These are phyloP conservation scores for Pseudomugil gertrudae DNA, from an alignment of 2,797 vertebrate species.

Conservation along the genomic window DNA sequence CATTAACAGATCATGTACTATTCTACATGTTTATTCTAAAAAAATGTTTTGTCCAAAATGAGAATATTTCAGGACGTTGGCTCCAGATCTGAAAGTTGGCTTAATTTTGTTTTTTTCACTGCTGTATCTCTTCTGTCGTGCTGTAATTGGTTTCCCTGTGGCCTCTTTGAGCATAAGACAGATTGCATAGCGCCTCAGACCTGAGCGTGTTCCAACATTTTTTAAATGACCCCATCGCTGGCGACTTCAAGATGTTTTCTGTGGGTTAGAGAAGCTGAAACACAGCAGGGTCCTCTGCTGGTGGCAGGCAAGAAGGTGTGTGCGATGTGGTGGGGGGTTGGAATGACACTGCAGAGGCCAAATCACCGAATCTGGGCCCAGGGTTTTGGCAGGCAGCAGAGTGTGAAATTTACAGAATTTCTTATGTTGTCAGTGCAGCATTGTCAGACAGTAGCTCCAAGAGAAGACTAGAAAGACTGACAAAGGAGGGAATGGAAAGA, in stretches of 20 bases:
- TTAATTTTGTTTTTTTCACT: conserved; percentile 14
- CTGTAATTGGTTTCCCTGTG: conserved; percentile 55
- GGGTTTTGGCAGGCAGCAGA: conserved; percentile 86
- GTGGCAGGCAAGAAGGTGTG: conserved; percentile 46
- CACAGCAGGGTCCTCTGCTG: conserved; percentile 62
- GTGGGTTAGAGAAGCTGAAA: conserved; percentile 60
- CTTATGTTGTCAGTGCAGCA: conserved; percentile 83
- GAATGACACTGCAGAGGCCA: conserved; percentile 83
- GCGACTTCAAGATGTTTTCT: conserved; percentile 74
- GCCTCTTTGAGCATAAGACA: conserved; percentile 48
- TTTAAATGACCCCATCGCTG: conserved; percentile 86
- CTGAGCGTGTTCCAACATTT: conserved; percentile 84
- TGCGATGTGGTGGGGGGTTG: conserved; percentile 30
- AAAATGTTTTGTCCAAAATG: conserved; percentile 21
- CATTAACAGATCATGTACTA: conserved; percentile 8
- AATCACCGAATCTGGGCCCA: conserved; percentile 86
- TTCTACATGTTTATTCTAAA: conserved; percentile 33
- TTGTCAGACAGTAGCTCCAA: conserved; percentile 62
- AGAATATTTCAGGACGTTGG: conserved; percentile 20
- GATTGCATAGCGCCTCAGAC: conserved; percentile 67
- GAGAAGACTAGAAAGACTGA: conserved; percentile 36
- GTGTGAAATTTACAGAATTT: conserved; percentile 90
- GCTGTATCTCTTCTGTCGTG: conserved; percentile 37
- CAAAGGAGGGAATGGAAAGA: conserved; percentile 52
- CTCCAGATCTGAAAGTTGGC: conserved; percentile 12